Percentiles rank a stretch among this genome's conserved stretches.
phyloP scores from a whole-genome alignment of 2,797 vertebrate species.

The Acipenser oxyrinchus region DNA sequence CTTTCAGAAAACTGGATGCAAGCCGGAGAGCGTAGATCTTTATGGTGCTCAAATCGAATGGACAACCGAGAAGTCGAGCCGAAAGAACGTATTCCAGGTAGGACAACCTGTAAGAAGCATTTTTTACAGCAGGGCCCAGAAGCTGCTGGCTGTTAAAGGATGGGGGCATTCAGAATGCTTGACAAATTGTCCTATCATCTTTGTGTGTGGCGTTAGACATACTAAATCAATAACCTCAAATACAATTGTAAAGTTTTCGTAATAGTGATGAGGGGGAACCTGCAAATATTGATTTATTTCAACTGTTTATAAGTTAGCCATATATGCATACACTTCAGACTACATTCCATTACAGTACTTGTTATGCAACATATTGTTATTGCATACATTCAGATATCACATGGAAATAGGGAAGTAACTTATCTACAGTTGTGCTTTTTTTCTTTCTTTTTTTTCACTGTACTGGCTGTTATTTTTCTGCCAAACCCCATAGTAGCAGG shows the following conservation, averaged over 20 bases:
- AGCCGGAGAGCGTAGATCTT: constrained; percentile 74
- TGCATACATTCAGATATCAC: constrained; percentile 34
- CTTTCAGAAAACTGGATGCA: constrained; percentile 71
- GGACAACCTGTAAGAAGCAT: constrained; percentile 18
- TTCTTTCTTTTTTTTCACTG: constrained; percentile 4
- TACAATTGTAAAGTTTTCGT: no score
- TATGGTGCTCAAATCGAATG: constrained; percentile 73
- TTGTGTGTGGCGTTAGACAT: no score
- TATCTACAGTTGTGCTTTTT: constrained; percentile 24
- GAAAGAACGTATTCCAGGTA: constrained; percentile 87
- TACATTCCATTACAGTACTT: no score
- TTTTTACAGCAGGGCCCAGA: no score
- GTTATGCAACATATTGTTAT: constrained; percentile 18
- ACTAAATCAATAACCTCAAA: no score
- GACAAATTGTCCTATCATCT: no score
- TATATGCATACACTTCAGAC: no score
- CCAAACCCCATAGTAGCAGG: background rate
- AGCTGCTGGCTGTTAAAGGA: no score
- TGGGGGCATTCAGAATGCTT: no score
- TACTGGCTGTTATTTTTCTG: constrained; percentile 21
- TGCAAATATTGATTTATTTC: no score
- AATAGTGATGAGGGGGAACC: no score
- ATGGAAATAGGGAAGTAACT: constrained; percentile 39
- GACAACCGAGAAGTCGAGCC: constrained; percentile 82
- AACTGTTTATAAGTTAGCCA: no score